Conservation (phyloP, 2,113 vertebrate species). For the Onychorhynchus coronatus region DNA sequence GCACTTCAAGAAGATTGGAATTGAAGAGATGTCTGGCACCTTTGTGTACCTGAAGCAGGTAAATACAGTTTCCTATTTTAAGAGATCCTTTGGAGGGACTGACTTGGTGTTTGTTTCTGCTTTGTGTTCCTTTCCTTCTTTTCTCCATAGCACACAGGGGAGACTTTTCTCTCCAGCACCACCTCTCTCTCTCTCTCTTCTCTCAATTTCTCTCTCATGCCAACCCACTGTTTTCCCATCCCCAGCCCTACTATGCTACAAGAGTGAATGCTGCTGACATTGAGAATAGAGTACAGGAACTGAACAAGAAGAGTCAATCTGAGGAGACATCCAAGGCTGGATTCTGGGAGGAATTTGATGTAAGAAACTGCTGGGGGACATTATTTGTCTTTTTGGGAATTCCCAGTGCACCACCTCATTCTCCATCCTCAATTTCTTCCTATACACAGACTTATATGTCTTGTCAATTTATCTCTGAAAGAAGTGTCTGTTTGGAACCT, state of each 20-base stretch:
- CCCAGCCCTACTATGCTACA: slow-evolving; percentile 88
- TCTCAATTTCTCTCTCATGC: not conserved
- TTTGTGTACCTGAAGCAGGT: slow-evolving; percentile 87
- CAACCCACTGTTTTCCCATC: not conserved
- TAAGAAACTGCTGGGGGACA: slow-evolving; percentile 47
- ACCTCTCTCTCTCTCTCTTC: not conserved
- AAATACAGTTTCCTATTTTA: not conserved
- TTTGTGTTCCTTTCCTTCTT: not conserved
- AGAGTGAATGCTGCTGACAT: slow-evolving; percentile 92
- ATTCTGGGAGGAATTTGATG: slow-evolving; percentile 99
- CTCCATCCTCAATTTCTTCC: not conserved
- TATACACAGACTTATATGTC: not conserved
- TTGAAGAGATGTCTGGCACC: slow-evolving; percentile 88
- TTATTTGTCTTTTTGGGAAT: not conserved
- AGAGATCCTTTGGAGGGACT: not conserved
- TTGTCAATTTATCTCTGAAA: not conserved
- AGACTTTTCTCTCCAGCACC: not conserved
- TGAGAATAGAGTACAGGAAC: slow-evolving; percentile 85
- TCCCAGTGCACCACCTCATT: not conserved
- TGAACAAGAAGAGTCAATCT: slow-evolving; percentile 79
- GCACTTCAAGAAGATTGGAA: slow-evolving; percentile 85
- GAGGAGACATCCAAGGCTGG: slow-evolving; percentile 86
- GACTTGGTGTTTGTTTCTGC: not conserved
- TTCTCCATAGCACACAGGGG: not conserved
- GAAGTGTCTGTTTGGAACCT: not conserved